Evolutionary conservation across 2,113 vertebrate genomes (phyloP).

Genomic region (Polypterus bichir): DNA sequence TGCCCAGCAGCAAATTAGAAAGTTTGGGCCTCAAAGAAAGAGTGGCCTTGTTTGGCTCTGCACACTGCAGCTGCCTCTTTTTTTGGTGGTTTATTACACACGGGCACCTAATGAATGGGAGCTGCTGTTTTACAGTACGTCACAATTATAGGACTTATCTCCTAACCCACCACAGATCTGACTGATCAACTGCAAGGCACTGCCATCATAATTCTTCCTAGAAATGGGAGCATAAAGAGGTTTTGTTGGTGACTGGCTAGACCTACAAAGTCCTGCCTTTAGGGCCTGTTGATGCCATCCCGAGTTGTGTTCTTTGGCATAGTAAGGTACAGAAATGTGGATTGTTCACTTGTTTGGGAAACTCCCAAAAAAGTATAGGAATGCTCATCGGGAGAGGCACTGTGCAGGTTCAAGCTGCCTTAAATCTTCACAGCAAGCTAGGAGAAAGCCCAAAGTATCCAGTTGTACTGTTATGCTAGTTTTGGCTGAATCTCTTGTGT

Average conservation of each 20-base stretch:
- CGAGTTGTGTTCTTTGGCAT: constrained; percentile 53
- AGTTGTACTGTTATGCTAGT: too few relatives aligned
- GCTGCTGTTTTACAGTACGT: constrained; percentile 69
- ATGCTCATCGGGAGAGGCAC: constrained; percentile 39
- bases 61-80: constrained; percentile 61
- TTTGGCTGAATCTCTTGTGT: too few relatives aligned
- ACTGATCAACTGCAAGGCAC: constrained; percentile 62
- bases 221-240: constrained; percentile 70
- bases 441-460: too few relatives aligned
- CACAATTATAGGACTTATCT: constrained; percentile 67
- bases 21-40: constrained; percentile 65
- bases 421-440: constrained; percentile 37
- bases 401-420: constrained; percentile 56
- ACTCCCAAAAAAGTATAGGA: constrained; percentile 39
- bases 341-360: constrained; percentile 56
- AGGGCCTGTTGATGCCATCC: constrained; percentile 52
- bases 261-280: constrained; percentile 54
- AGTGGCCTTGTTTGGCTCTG: constrained; percentile 58
- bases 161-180: constrained; percentile 60
- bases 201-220: constrained; percentile 68
- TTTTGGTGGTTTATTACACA: constrained; percentile 63
- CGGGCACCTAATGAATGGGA: constrained; percentile 61
- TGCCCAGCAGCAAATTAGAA: constrained; percentile 54
- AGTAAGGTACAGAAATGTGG: constrained; percentile 61
- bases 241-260: constrained; percentile 67